Evolutionary conservation across 2,888 invertebrate genomes (phyloP).

Genomic region (Sesia apiformis): DNA sequence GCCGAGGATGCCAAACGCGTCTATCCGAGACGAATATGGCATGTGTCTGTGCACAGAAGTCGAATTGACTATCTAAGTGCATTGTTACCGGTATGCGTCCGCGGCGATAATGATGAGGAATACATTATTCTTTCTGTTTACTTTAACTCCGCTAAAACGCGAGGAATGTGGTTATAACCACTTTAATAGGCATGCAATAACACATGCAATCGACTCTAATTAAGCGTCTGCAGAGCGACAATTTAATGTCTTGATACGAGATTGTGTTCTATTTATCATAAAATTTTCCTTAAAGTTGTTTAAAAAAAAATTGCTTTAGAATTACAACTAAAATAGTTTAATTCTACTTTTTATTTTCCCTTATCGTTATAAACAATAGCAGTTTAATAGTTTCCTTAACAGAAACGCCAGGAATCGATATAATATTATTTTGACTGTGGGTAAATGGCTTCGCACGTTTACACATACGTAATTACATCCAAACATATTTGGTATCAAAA

Average conservation of each 20-base stretch:
- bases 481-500: no score
- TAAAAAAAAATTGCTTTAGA: no score
- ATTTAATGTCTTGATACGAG: background rate
- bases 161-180: background rate
- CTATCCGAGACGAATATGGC: constrained; percentile 38
- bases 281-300: background rate
- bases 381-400: no score
- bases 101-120: constrained; percentile 9
- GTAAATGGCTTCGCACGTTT: no score
- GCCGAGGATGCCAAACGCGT: constrained; percentile 33
- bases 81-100: constrained; percentile 9
- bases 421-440: no score
- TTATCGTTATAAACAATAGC: no score
- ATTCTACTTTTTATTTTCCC: no score
- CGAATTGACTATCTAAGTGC: constrained; percentile 13
- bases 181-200: background rate
- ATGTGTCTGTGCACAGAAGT: constrained; percentile 21
- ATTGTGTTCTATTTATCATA: background rate
- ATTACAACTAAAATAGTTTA: no score
- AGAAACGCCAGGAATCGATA: no score
- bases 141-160: background rate
- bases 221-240: background rate
- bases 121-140: background rate
- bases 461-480: no score
- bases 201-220: background rate